Conservation (phyloP, 2,888 invertebrate species). For the Odontomyia ornata region DNA sequence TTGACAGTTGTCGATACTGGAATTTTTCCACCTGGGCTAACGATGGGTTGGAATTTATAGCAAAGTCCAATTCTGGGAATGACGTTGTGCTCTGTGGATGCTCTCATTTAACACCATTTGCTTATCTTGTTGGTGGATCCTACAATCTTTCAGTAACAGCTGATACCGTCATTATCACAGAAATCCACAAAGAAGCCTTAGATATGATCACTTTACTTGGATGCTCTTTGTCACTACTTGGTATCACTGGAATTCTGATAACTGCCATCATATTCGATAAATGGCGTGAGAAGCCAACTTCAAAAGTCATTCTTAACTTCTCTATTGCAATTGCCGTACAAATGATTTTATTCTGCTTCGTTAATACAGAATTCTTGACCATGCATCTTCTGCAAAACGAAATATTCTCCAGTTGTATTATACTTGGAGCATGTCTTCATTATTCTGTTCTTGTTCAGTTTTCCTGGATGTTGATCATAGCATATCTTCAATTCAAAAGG, state of each 20-base stretch:
- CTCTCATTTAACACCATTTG: constrained; percentile 71
- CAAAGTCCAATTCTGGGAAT: constrained; percentile 57
- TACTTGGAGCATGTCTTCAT: constrained; percentile 71
- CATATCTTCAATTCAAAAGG: constrained; percentile 72
- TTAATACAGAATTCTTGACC: constrained; percentile 58
- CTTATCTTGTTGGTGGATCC: constrained; percentile 65
- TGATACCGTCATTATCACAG: constrained; percentile 57
- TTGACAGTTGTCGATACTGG: constrained; percentile 69
- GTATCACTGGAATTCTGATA: constrained; percentile 68
- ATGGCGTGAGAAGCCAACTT: constrained; percentile 72
- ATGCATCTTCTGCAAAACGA: constrained; percentile 57
- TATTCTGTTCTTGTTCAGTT: constrained; percentile 75
- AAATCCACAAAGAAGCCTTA: constrained; percentile 64
- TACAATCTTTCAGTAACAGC: constrained; percentile 55
- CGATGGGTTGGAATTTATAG: constrained; percentile 66
- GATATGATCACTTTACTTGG: constrained; percentile 70
- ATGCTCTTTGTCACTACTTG: constrained; percentile 68
- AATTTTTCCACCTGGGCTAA: constrained; percentile 70
- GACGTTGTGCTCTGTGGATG: constrained; percentile 65
- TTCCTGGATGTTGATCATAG: constrained; percentile 78
- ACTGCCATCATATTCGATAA: constrained; percentile 69
- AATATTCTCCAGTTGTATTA: constrained; percentile 65
- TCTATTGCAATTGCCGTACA: constrained; percentile 71
- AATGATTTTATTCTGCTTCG: constrained; percentile 63
- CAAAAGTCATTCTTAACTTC: constrained; percentile 73